Evolutionary conservation across 2,888 invertebrate species (phyloP), one percentile per base, ranked within the genome.

Genomic region (Arenicola marina): DNA sequence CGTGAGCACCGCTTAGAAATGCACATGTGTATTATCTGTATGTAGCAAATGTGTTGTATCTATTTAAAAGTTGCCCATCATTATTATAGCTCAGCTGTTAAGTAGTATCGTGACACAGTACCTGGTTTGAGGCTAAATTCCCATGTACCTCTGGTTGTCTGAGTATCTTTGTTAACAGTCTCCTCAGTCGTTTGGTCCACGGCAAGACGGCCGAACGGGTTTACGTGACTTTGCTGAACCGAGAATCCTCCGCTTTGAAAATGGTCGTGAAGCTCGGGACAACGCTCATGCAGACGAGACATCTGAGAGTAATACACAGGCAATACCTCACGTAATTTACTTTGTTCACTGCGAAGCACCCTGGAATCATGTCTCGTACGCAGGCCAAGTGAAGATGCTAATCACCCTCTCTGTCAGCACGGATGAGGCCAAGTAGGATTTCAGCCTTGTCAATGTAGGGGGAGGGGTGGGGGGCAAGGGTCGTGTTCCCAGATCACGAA

Each of bases 261-360:
- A 34, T 57, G 44, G 26, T 55, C 24, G 46, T 68, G 7, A n/a
- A 48, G 4, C 11, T 62, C 56, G 28, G 59, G 65, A 43, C 51
- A 45, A 15, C 44, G 33, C 15, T 24, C 29, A 28, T 21, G 43
- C 4, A 65, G 44, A 21, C 38, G 46, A 43, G 59, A 34, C 56
- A 60, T 60, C 46, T 59, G 34, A 34, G 56, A 59, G 7, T 34
- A 51, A 44, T 61, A 62, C 28, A 63, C 61, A 46, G 51, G 4
- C 69, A 48, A 34, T 69, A 71, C 7, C 72, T 31, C 21, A 70
- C 65, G 45, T 73, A 72, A 51, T 71, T 73, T 3, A 63, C 28
- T 11, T 45, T 61, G 51, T 72, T 67, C 46, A 66, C 66, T 3
- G 69, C 71, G 59, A 72, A 73, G 38, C 61, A 65, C 67, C 68